Percentiles rank a stretch among this genome's conserved stretches.
Conservation (phyloP, 1,140 invertebrate genomes). For the Melitaea cinxia region DNA sequence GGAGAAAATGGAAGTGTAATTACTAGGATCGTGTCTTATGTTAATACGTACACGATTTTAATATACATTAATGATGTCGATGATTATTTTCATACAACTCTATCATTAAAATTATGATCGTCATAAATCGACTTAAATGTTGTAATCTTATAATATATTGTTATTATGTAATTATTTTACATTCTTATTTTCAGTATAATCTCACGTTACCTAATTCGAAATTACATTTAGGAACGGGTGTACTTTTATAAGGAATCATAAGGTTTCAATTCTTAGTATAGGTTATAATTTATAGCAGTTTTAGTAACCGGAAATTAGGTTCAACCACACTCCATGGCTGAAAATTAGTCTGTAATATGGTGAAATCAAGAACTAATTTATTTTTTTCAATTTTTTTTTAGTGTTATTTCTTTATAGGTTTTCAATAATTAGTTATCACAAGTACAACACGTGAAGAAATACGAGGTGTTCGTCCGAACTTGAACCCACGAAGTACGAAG, state of each 20-base stretch:
- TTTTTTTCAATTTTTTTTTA: too few species aligned
- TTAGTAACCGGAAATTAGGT: too few species aligned
- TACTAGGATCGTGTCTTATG: conserved; percentile 33
- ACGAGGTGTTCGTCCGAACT: not conserved
- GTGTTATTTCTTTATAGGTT: too few species aligned
- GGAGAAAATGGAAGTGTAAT: conserved; percentile 36
- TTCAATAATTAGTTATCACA: not conserved
- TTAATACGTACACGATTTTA: conserved; percentile 23
- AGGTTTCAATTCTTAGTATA: too few species aligned
- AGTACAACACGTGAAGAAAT: not conserved
- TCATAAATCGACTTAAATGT: not conserved
- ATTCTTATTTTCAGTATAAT: not conserved
- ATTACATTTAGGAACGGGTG: too few species aligned
- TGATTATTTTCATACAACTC: conserved; percentile 11
- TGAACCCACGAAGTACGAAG: not conserved
- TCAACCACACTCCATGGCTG: too few species aligned
- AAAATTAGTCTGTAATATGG: too few species aligned
- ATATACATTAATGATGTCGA: conserved; percentile 14
- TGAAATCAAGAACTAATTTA: too few species aligned
- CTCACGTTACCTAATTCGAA: too few species aligned
- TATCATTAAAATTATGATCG: conserved; percentile 1
- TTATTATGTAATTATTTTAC: not conserved
- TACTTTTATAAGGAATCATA: too few species aligned
- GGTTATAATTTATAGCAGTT: too few species aligned
- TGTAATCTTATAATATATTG: not conserved